These are phyloP conservation scores for Koerneria pararmatus DNA, from an alignment of 2,888 invertebrate species.

Conservation along the genomic window DNA sequence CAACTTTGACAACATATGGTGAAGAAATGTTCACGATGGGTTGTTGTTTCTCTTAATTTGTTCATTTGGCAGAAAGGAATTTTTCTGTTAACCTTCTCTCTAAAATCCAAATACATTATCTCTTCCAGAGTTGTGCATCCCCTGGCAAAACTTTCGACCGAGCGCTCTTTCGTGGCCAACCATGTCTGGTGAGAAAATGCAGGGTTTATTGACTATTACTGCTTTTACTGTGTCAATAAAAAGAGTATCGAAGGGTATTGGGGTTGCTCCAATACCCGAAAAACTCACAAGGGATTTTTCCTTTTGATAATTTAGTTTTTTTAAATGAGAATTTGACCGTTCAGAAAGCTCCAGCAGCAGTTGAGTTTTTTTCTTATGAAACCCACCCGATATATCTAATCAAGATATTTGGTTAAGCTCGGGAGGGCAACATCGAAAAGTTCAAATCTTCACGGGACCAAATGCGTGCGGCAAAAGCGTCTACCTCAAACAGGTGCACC, in stretches of 20 bases:
- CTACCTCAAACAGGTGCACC: conserved; percentile 76
- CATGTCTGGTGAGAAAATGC: conserved; percentile 32
- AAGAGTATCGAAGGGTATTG: no score
- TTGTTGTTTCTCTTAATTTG: no score
- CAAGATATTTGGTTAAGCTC: conserved; percentile 58
- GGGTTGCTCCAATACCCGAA: no score
- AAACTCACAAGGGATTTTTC: no score
- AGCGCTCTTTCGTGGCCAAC: conserved; percentile 45
- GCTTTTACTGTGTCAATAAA: neutral
- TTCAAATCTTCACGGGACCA: conserved; percentile 81
- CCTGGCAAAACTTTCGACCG: conserved; percentile 70
- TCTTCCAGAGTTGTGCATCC: conserved; percentile 67
- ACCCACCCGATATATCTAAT: conserved; percentile 45
- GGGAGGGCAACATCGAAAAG: conserved; percentile 62
- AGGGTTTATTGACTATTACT: neutral
- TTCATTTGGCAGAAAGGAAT: no score
- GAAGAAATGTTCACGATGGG: no score
- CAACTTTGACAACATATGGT: no score
- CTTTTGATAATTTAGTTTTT: no score
- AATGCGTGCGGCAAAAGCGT: conserved; percentile 89
- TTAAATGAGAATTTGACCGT: no score
- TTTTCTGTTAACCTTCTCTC: no score
- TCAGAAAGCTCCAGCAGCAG: no score
- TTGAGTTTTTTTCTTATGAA: neutral
- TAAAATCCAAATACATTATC: no score